Conservation (phyloP, 2,113 vertebrate species). For the Etheostoma cragini region DNA sequence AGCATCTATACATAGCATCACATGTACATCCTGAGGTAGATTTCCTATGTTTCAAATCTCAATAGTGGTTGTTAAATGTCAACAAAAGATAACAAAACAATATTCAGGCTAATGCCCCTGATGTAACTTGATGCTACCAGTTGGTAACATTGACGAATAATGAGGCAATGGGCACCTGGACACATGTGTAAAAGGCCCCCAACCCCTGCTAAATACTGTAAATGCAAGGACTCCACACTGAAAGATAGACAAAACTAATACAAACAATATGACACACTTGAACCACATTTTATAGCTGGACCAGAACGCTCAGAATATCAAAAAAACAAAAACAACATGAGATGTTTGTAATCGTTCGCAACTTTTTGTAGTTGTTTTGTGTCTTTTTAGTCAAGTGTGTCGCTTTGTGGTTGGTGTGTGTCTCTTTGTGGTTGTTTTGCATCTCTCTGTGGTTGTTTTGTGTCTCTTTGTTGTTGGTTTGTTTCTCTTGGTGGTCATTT, state of each 20-base stretch:
- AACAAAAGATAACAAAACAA: constrained; percentile 70
- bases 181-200: background rate
- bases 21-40: constrained; percentile 92
- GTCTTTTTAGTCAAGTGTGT: background rate
- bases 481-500: background rate
- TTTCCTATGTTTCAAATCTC: constrained; percentile 79
- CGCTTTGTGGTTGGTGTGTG: background rate
- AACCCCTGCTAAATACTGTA: background rate
- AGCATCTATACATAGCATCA: constrained; percentile 60
- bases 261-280: no score
- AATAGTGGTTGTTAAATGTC: constrained; percentile 80
- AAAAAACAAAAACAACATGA: background rate
- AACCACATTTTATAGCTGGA: background rate
- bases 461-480: background rate
- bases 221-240: background rate
- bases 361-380: background rate
- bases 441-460: background rate
- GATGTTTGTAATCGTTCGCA: background rate
- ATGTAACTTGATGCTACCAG: constrained; percentile 40
- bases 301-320: background rate
- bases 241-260: background rate
- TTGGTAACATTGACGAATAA: constrained; percentile 24
- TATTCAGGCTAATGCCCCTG: constrained; percentile 43
- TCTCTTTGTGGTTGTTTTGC: background rate
- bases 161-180: background rate